These are phyloP conservation scores for Peromyscus nudipes DNA, from an alignment of 2,797 vertebrate species.

Conservation along the genomic window DNA sequence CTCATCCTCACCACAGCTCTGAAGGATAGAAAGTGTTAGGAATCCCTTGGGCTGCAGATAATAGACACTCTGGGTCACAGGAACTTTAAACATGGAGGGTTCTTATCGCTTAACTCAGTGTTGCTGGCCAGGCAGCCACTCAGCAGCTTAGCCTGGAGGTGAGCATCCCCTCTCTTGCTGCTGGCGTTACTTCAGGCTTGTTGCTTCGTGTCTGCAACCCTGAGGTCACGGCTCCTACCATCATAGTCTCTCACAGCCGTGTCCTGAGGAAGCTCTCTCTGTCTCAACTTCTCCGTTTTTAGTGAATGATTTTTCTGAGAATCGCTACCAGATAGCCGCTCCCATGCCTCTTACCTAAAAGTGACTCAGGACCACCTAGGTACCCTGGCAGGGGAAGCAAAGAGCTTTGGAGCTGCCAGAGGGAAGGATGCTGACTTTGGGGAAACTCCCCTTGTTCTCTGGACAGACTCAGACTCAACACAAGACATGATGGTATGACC, in stretches of 20 bases:
- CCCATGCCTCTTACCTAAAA: not conserved
- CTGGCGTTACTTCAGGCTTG: not conserved
- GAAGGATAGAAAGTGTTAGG: not conserved
- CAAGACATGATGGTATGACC: not conserved
- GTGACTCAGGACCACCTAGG: not conserved
- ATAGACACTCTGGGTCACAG: not conserved
- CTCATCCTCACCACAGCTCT: not conserved
- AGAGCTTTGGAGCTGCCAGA: not conserved
- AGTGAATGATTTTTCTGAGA: not conserved
- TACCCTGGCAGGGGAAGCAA: not conserved
- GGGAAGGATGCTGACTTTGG: not conserved
- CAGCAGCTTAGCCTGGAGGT: not conserved
- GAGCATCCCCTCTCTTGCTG: not conserved
- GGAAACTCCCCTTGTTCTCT: not conserved
- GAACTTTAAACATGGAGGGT: no score
- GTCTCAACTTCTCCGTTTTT: not conserved
- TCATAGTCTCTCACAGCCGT: not conserved
- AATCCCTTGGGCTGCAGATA: not conserved
- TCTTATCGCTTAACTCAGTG: not conserved
- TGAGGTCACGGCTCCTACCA: not conserved
- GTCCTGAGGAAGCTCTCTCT: not conserved
- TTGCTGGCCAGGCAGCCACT: not conserved
- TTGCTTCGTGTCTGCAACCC: not conserved
- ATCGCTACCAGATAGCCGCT: not conserved
- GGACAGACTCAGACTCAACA: not conserved